phyloP scores from a whole-genome alignment of 2,797 vertebrate genomes.

The Adrianichthys oophorus region DNA sequence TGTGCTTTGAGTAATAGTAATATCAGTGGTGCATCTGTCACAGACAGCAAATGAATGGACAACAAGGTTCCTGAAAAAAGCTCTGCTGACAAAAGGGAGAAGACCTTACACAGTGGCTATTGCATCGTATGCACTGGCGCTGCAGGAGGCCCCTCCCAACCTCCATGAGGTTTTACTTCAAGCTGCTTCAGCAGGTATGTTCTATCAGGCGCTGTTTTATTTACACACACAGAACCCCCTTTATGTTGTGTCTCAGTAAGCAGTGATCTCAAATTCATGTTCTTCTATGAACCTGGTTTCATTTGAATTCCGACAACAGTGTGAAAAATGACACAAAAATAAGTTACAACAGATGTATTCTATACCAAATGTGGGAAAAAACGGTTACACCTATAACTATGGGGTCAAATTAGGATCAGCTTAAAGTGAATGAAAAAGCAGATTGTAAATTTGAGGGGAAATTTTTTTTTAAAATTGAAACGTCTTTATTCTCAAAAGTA shows the following conservation, averaged over 20 bases:
- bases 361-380: too few species aligned
- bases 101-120: slow-evolving; percentile 87
- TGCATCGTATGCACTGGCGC: slow-evolving; percentile 82
- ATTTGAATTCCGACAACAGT: too few species aligned
- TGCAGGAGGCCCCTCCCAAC: slow-evolving; percentile 26
- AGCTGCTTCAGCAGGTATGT: slow-evolving; percentile 62
- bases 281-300: too few species aligned
- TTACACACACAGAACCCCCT: not conserved
- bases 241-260: not conserved
- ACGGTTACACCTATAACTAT: too few species aligned
- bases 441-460: too few species aligned
- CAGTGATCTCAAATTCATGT: not conserved
- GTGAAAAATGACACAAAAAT: too few species aligned
- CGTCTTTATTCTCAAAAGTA: too few species aligned
- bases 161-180: slow-evolving; percentile 37
- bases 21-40: not conserved
- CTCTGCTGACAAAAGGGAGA: slow-evolving; percentile 36
- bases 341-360: too few species aligned
- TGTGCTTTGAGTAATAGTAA: not conserved
- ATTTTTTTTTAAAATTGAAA: too few species aligned
- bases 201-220: not conserved
- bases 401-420: too few species aligned
- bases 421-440: too few species aligned
- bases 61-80: slow-evolving; percentile 55
- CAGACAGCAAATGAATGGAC: slow-evolving; percentile 46